Evolutionary conservation across 1,140 invertebrate genomes (phyloP), one percentile per base, ranked within the genome.

Genomic region (Rhagoletis pomonella): DNA sequence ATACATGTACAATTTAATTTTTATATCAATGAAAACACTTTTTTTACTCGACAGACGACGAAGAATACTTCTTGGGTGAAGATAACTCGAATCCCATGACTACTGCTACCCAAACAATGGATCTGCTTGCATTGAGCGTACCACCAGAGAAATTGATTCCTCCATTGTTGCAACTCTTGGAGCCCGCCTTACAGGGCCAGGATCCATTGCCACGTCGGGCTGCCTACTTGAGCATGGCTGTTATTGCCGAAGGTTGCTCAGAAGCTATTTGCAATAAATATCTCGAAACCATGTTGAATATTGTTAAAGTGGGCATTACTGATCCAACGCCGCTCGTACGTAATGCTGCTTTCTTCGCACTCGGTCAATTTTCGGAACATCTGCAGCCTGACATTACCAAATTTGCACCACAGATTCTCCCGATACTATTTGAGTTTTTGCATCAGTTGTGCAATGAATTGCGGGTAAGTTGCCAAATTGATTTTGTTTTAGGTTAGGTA

Each of bases 341-440:
- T 59, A 96, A 96, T 93, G 95, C 96, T 6, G 96, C 97, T 0
- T 94, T 98, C 12, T 97, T 97, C 93, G 96, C 97, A 1, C 93
- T 97, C 1, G 97, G 97, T 0, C 97, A 97, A 91, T 97, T 97
- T 92, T 96, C 97, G 0, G 97, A 97, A 92, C 95, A 96, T 94
- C 92, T 98, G 39, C 97, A 97, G 92, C 95, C 95, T 0, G 94
- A 95, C 17, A 97, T 97, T 47, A 96, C 95, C 86, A 94, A 96
- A 85, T 97, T 95, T 91, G 95, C 96, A 0, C 92, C 94, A 1
- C 94, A 97, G 88, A 90, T 97, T 19, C 90, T 98, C 58, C 97
- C 97, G 1, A 94, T 97, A 47, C 92, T 97, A 0, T 96, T 97
- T 89, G 94, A 96, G 81, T 96, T 96, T 89, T 92, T 97, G 1